Base-by-base conservation (phyloP, 1,140 invertebrate genomes). In the Bombus waltoni region DNA sequence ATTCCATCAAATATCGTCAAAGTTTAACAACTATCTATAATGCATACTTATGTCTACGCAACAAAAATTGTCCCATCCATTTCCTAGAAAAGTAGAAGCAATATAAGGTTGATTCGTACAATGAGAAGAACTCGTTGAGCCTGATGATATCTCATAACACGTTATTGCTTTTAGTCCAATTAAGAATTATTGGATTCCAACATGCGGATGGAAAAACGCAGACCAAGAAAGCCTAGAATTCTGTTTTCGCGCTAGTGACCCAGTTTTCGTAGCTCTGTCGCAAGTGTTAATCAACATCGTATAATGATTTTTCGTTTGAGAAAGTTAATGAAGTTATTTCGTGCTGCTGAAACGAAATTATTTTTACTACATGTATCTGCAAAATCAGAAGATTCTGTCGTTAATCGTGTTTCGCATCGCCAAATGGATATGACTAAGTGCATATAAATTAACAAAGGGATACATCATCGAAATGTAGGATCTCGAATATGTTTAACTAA, bases 101-200 rank as follows among this genome's bases (percentile, higher is more conserved):
- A 82, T 35, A 47, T 13, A 6, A n/a, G 32, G 73, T 66, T 73
- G 47, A 77, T 68, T 68, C 28, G 44, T 18, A 28, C 10, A 83
- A 83, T 77, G 38, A 83, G 6, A 35, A 65, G 72, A 76, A 74
- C 57, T 15, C 28, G 18, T 76, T n/a, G 38, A 32, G 62, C 32
- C 40, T 32, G 18, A 47, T 10, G 76, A 81, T 74, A 38, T 42
- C 38, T 18, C 15, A 0, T 38, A 59, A 70, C 79, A 44, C 28
- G 82, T 62, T 62, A 87, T 88, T 85, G 78, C 79, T 77, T 44
- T 62, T 66, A 77, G 88, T 57, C 73, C 73, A 88, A 88, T 89
- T 88, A 85, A 42, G 42, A 80, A 73, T 88, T 81, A 89, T 89
- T 77, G 82, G 59, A 85, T 88, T 88, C 75, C 35, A 76, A 71